Evolutionary conservation across 2,113 vertebrate genomes (phyloP).

Genomic region (Calyptomena viridis): DNA sequence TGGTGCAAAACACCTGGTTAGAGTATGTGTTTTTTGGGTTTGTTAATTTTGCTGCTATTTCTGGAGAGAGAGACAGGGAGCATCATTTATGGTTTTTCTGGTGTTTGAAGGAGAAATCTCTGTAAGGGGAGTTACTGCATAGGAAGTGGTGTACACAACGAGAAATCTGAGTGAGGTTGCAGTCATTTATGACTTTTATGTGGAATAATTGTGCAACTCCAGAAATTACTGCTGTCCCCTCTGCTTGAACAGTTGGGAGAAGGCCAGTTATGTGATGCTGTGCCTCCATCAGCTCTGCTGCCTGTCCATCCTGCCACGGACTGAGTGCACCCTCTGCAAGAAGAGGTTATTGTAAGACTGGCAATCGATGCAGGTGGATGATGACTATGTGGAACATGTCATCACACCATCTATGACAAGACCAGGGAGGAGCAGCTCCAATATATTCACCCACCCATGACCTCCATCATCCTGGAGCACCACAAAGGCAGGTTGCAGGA

Average conservation of each 20-base stretch:
- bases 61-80: not conserved
- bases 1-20: not conserved
- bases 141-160: not conserved
- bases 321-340: not conserved
- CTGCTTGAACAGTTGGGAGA: not conserved
- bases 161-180: not conserved
- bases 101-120: not conserved
- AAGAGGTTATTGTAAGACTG: not conserved
- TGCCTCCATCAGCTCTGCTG: not conserved
- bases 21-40: not conserved
- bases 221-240: not conserved
- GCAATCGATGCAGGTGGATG: not conserved
- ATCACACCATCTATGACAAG: fast-evolving
- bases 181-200: not conserved
- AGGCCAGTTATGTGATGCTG: not conserved
- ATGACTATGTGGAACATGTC: not conserved
- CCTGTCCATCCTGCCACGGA: not conserved
- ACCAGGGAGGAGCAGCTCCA: not conserved
- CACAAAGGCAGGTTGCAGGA: not conserved
- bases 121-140: not conserved
- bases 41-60: not conserved
- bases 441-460: not conserved
- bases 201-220: not conserved
- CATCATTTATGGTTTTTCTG: not conserved
- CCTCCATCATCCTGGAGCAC: not conserved